phyloP scores from a whole-genome alignment of 2,113 vertebrate species.

The Sapayoa aenigma region DNA sequence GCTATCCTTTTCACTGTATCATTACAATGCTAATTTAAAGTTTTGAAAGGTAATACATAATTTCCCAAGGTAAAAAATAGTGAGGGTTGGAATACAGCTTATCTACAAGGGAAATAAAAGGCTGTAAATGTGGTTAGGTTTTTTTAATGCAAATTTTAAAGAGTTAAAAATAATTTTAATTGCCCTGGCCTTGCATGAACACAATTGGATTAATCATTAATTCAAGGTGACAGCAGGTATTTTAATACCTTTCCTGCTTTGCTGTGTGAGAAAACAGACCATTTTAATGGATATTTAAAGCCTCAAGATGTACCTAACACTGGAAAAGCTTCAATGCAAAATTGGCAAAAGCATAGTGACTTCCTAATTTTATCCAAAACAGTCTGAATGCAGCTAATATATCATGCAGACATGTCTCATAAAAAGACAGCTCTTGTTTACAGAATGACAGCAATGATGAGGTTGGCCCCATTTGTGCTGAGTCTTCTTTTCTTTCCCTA shows the following conservation, averaged over 20 bases:
- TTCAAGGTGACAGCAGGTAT: not conserved
- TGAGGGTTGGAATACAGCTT: not conserved
- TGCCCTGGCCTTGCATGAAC: not conserved
- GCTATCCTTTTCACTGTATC: not conserved
- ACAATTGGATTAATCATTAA: conserved; percentile 21
- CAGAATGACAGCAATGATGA: not conserved
- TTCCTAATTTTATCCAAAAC: not conserved
- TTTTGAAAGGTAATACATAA: not conserved
- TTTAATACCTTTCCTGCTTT: conserved; percentile 17
- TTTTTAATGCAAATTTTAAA: conserved; percentile 12
- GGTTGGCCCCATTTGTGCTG: not conserved
- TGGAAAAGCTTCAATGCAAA: not conserved
- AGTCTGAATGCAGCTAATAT: not conserved
- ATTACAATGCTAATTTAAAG: conserved; percentile 2
- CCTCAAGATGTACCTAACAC: not conserved
- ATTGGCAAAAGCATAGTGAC: not conserved
- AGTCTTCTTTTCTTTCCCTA: not conserved
- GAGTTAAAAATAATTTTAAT: conserved; percentile 29
- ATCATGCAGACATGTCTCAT: not conserved
- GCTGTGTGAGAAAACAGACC: not conserved
- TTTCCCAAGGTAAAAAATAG: not conserved
- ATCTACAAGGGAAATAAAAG: not conserved
- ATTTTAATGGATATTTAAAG: conserved; percentile 29
- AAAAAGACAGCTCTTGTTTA: not conserved
- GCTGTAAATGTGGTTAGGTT: not conserved